phyloP scores from a whole-genome alignment of 2,113 vertebrate genomes.

The Myotis brandtii region DNA sequence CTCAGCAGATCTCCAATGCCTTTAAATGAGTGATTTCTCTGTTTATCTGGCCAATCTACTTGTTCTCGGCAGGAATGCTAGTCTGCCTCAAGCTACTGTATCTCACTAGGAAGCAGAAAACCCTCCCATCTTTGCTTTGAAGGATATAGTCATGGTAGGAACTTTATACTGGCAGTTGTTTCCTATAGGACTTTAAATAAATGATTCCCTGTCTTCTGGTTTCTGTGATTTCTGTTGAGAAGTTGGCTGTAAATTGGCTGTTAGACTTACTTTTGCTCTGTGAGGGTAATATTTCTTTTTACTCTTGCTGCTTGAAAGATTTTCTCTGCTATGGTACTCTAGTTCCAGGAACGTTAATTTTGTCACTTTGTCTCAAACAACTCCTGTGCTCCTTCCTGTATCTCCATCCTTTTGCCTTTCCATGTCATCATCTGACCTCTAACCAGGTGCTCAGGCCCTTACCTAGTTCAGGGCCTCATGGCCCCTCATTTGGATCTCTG shows the following conservation, averaged over 20 bases:
- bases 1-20: not conserved
- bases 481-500: not conserved
- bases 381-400: not conserved
- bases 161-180: constrained; percentile 59
- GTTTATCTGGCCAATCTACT: not conserved
- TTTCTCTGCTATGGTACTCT: constrained; percentile 28
- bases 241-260: constrained; percentile 26
- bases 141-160: constrained; percentile 35
- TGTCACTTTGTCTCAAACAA: constrained; percentile 9
- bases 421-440: not conserved
- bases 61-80: constrained; percentile 55
- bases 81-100: constrained; percentile 43
- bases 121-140: constrained; percentile 43
- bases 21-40: constrained; percentile 18
- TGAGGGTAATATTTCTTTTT: constrained; percentile 44
- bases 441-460: too few relatives aligned
- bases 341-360: constrained; percentile 54
- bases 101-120: constrained; percentile 50
- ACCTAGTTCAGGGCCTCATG: not conserved
- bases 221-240: constrained; percentile 40
- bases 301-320: constrained; percentile 40
- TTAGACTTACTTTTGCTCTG: constrained; percentile 44
- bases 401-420: not conserved
- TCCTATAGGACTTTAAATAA: constrained; percentile 33
- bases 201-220: constrained; percentile 44